Conservation (phyloP, 2,113 vertebrate species). For the Thermophis baileyi region DNA sequence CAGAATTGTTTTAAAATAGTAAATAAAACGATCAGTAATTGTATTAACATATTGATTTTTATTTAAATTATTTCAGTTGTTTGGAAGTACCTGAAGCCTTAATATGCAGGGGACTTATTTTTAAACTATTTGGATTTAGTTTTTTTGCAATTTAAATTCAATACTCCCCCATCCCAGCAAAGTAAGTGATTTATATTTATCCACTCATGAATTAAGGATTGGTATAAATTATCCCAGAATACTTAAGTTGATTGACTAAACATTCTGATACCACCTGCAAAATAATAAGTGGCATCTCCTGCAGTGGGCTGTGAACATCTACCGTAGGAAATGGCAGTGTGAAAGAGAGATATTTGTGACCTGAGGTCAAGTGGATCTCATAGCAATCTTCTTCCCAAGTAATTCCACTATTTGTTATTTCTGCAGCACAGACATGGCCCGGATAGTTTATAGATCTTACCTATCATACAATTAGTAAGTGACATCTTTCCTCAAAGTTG, state of each 20-base stretch:
- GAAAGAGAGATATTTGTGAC: slow-evolving; percentile 6
- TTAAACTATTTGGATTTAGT: neutral
- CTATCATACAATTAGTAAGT: neutral
- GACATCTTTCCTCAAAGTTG: neutral
- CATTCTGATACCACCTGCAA: neutral
- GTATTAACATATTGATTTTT: neutral
- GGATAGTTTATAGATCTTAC: neutral
- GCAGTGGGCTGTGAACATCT: neutral
- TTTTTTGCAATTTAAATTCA: slow-evolving; percentile 23
- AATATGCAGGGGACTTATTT: neutral
- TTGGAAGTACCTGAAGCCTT: neutral
- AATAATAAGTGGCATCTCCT: rapidly evolving
- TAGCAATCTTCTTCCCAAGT: neutral
- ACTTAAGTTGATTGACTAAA: slow-evolving; percentile 28
- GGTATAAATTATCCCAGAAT: slow-evolving; percentile 32
- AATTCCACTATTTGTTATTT: neutral
- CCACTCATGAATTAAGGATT: slow-evolving; percentile 36
- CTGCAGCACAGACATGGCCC: neutral
- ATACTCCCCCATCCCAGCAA: neutral
- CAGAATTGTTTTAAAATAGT: neutral
- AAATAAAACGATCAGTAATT: neutral
- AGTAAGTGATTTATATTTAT: neutral
- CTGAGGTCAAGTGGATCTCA: neutral
- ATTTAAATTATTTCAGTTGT: neutral
- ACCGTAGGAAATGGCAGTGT: neutral